Percentiles rank a stretch among this genome's conserved stretches.
Evolutionary conservation across 2,797 vertebrate genomes (phyloP).

Genomic region (Tangara arthus): DNA sequence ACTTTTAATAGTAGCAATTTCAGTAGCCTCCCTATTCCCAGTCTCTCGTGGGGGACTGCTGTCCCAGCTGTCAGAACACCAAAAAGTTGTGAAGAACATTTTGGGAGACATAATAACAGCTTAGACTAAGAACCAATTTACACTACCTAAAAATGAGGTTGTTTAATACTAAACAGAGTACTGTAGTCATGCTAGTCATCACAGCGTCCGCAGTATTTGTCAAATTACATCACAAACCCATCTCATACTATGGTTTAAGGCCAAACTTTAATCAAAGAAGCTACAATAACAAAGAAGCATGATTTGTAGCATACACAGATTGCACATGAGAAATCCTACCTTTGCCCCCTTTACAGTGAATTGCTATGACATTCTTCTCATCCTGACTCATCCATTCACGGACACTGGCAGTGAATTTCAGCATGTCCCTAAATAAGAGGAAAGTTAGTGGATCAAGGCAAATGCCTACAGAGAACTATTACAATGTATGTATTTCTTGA

Average conservation of each 20-base stretch:
- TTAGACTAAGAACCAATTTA: not conserved
- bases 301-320: not conserved
- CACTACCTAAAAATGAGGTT: not conserved
- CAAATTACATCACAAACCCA: not conserved
- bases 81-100: not conserved
- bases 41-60: not conserved
- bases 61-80: not conserved
- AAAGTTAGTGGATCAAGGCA: not conserved
- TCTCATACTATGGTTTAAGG: not conserved
- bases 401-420: constrained; percentile 85
- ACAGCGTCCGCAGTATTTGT: not conserved
- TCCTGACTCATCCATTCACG: constrained; percentile 88
- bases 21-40: not conserved
- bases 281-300: not conserved
- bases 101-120: not conserved
- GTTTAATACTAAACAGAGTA: not conserved
- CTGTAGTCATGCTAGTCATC: not conserved
- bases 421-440: constrained; percentile 83
- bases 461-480: not conserved
- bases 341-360: constrained; percentile 98
- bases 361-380: constrained; percentile 82
- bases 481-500: not conserved
- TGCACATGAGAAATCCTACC: constrained; percentile 70
- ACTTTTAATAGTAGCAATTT: not conserved
- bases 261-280: not conserved